Base-by-base conservation (phyloP, 2,113 vertebrate species). In the Oenanthe oenanthe region DNA sequence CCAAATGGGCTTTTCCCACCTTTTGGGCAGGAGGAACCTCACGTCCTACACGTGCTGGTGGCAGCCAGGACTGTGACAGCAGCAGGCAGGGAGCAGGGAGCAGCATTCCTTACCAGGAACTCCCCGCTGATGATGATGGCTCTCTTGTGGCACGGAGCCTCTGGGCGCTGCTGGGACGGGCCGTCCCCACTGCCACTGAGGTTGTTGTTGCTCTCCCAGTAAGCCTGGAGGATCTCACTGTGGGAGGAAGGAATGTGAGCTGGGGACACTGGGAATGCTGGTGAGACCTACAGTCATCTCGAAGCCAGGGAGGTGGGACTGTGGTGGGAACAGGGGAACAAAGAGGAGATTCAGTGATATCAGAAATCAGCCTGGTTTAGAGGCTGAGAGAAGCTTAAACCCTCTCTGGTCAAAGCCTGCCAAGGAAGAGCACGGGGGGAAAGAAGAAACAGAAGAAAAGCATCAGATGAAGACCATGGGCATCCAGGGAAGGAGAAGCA, bases 91-190 rank as follows among this genome's bases (percentile, higher is more conserved):
- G 58, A 60, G 72, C 65, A 65, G 57, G 31, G 48, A 38, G 13
- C 29, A 47, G 24, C n/a, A 15, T 4, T 78, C 88, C 97, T 98
- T 97, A 99, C 99, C 98, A 99, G 97, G 85, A 99, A 98, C 31
- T 98, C 98, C 71, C 99, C 99, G 0, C 96, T 98, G 92, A 99
- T 88, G 92, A 99, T 97, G 75, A 99, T 70, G 15, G 99, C 99
- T 50, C 96, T 98, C 51, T 47, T 51, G 9, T 81, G 68, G 4
- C 6, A 2, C 1, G 13, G 61, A 63, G 88, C 36, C 42, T 80
- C 65, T 12, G 51, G 36, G 47, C 0, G 10, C 79, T 95, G 90
- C 48, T 62, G 97, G 78, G 96, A 88, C 57, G 79, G 94, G 54
- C 16, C 25, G 11, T 96, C 65, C 34, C 54, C 14, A 0, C 14